These are phyloP conservation scores for Parazoanthus atlanticus DNA, from an alignment of 92 coral and sea anemone genomes.

Conservation along the genomic window DNA sequence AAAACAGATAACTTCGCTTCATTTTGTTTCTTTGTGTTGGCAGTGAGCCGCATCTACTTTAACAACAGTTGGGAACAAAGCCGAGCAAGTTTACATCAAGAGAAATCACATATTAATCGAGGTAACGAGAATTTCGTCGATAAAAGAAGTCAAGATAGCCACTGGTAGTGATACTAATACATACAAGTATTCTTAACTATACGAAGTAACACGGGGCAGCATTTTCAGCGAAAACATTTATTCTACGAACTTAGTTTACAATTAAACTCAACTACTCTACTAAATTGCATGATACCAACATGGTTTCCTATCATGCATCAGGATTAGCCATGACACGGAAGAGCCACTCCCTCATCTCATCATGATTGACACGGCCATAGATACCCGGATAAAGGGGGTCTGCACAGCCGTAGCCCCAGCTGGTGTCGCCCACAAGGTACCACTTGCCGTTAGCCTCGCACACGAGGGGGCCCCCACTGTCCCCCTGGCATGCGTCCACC, in stretches of 20 bases:
- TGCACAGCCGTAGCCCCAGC: constrained; percentile 94
- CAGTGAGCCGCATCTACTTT: too few species aligned
- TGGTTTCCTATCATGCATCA: background rate
- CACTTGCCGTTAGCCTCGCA: constrained; percentile 81
- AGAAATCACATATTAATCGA: too few species aligned
- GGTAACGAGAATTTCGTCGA: too few species aligned
- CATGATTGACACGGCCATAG: constrained; percentile 68
- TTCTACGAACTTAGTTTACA: background rate
- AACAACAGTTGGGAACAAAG: too few species aligned
- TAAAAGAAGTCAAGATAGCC: too few species aligned
- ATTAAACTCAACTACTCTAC: background rate
- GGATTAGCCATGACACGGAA: constrained; percentile 37
- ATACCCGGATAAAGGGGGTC: constrained; percentile 76
- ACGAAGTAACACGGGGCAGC: background rate
- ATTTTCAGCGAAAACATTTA: background rate
- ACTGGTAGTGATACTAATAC: too few species aligned
- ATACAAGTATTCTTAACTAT: too few species aligned
- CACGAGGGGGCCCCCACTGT: constrained; percentile 92
- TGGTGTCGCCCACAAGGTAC: constrained; percentile 88
- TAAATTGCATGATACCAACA: background rate
- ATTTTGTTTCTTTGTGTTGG: too few species aligned
- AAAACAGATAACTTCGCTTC: too few species aligned
- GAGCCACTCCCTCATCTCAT: constrained; percentile 72
- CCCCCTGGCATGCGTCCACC: constrained; percentile 85
- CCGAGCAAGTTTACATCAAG: too few species aligned